Percentiles rank a stretch among this genome's conserved stretches.
These are phyloP conservation scores for Andrena flavipes DNA, from an alignment of 2,888 invertebrate species.

Conservation along the genomic window DNA sequence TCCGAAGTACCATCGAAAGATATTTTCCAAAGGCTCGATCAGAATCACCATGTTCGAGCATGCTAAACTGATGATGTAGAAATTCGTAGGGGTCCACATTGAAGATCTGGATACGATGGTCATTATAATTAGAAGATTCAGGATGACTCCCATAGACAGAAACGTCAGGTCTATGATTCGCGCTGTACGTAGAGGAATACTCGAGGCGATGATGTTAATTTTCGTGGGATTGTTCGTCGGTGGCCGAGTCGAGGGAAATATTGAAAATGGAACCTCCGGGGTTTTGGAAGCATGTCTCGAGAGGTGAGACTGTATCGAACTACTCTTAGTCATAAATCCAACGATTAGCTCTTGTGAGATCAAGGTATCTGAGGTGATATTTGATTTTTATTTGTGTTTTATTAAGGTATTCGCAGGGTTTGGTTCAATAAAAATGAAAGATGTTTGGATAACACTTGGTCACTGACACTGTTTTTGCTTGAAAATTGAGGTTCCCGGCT, in stretches of 20 bases:
- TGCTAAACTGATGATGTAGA: slow-evolving; percentile 74
- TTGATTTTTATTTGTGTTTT: neutral
- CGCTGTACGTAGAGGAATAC: slow-evolving; percentile 15
- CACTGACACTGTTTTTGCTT: neutral
- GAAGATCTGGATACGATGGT: slow-evolving; percentile 31
- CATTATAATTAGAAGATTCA: slow-evolving; percentile 49
- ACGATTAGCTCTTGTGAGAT: neutral
- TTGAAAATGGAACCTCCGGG: slow-evolving; percentile 13
- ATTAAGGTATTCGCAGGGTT: neutral
- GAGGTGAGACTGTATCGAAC: neutral
- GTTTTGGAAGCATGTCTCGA: neutral
- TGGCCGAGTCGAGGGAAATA: fast-evolving
- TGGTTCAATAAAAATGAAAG: neutral
- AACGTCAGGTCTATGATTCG: slow-evolving; percentile 46
- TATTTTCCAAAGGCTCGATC: slow-evolving; percentile 71
- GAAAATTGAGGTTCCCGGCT: neutral
- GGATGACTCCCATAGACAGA: slow-evolving; percentile 20
- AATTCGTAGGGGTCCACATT: slow-evolving; percentile 67
- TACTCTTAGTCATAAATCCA: neutral
- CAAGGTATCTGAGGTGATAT: neutral
- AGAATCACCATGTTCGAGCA: slow-evolving; percentile 75
- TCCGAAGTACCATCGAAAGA: slow-evolving; percentile 67
- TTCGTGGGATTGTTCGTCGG: slow-evolving; percentile 21
- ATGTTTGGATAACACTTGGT: neutral
- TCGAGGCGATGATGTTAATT: slow-evolving; percentile 51